A percentile compares a stretch with the other conserved stretches of the same genome.
Conservation (phyloP, 2,797 vertebrate species). For the Hyperoplus lanceolatus region DNA sequence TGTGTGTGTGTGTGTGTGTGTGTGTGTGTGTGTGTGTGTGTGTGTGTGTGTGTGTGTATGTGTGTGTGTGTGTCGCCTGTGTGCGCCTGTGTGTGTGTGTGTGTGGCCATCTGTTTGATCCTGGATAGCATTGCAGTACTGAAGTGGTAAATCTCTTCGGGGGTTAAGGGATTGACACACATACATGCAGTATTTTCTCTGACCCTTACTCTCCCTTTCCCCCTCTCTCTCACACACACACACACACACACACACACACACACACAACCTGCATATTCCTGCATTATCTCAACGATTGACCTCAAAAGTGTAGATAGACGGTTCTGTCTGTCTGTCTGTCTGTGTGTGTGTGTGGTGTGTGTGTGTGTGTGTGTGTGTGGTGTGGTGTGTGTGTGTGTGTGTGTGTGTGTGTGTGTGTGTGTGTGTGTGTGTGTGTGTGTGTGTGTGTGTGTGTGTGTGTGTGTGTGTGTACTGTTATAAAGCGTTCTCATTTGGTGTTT, state of each 20-base stretch:
- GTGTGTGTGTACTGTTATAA: not conserved
- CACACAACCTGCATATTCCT: not conserved
- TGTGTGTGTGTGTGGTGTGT: not conserved
- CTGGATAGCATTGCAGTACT: conserved; percentile 43
- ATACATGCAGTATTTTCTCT: conserved; percentile 9
- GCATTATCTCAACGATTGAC: not conserved
- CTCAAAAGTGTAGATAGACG: not conserved
- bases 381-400: conserved; percentile 3
- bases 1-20: conserved; percentile 23
- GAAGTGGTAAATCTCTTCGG: conserved; percentile 49
- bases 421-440: not conserved
- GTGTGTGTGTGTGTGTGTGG: not conserved
- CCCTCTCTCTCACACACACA: not conserved
- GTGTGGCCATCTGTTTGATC: conserved; percentile 54
- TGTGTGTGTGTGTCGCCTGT: conserved; percentile 20
- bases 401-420: not conserved
- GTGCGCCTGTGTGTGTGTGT: conserved; percentile 19
- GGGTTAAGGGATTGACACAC: conserved; percentile 61
- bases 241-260: conserved; percentile 18
- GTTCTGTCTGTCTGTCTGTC: not conserved
- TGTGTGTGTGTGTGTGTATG: not conserved
- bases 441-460: conserved; percentile 1
- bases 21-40: conserved; percentile 30
- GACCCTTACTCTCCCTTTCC: conserved; percentile 18
- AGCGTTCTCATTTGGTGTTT: not conserved